Evolutionary conservation across 1,140 invertebrate genomes (phyloP).

Genomic region (Apis florea): DNA sequence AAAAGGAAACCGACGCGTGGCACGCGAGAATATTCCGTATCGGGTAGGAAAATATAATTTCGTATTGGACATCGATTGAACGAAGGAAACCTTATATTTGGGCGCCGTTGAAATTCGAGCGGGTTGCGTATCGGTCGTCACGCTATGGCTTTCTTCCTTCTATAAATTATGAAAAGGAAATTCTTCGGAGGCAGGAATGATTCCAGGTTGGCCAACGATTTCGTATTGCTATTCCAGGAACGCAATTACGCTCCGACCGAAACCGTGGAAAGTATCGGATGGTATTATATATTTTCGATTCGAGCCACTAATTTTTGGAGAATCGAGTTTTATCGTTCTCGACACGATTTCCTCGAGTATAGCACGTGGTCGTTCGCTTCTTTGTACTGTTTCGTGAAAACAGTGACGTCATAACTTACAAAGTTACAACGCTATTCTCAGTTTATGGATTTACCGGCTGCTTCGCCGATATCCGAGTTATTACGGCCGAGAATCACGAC

Average conservation of each 20-base stretch:
- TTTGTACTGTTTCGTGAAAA: constrained; percentile 14
- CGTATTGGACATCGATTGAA: constrained; percentile 21
- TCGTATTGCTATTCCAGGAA: constrained; percentile 34
- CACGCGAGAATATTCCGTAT: no score
- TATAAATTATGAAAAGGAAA: constrained; percentile 64
- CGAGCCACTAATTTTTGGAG: constrained; percentile 32
- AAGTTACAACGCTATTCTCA: constrained; percentile 50
- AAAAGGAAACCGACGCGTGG: no score
- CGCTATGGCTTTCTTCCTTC: constrained; percentile 53
- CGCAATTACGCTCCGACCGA: background rate
- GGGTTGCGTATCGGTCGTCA: constrained; percentile 26
- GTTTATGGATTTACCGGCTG: constrained; percentile 54
- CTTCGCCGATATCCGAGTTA: constrained; percentile 39
- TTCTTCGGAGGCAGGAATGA: constrained; percentile 42
- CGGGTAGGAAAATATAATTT: constrained; percentile 11
- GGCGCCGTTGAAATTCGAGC: constrained; percentile 19
- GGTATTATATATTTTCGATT: background rate
- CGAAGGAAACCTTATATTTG: constrained; percentile 26
- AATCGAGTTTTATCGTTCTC: background rate
- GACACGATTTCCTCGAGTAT: background rate
- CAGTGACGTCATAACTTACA: constrained; percentile 50
- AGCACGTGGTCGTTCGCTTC: background rate
- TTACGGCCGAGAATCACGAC: constrained; percentile 32
- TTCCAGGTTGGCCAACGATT: constrained; percentile 30
- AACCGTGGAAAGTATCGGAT: constrained; percentile 4